Percentiles rank a stretch among this genome's conserved stretches.
Evolutionary conservation across 2,888 invertebrate species (phyloP).

Genomic region (Cistogaster globosa): DNA sequence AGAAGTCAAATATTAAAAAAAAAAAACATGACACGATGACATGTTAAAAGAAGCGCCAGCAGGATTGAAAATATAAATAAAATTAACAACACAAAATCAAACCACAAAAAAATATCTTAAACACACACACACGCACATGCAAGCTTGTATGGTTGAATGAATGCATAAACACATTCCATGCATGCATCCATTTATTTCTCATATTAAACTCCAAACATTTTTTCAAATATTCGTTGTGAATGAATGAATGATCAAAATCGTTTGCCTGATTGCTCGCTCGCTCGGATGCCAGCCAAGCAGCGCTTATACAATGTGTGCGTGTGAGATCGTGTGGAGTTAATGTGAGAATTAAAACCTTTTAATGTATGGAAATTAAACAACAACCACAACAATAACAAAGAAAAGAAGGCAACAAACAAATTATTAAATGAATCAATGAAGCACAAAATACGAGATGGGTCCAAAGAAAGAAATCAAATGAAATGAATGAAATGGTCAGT

Average conservation of each 20-base stretch:
- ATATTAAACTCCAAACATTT: slow-evolving; percentile 24
- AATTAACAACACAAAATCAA: slow-evolving; percentile 34
- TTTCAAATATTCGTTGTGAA: slow-evolving; percentile 44
- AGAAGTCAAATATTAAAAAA: slow-evolving; percentile 75
- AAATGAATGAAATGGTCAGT: slow-evolving; percentile 45
- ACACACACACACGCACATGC: slow-evolving; percentile 2
- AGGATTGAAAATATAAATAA: slow-evolving; percentile 69
- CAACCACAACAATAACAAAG: slow-evolving; percentile 35
- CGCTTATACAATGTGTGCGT: slow-evolving; percentile 60
- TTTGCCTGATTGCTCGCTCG: slow-evolving; percentile 15
- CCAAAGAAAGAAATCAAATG: slow-evolving; percentile 47
- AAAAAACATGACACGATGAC: slow-evolving; percentile 80
- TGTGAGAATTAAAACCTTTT: slow-evolving; percentile 81
- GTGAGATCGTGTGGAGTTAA: slow-evolving; percentile 81
- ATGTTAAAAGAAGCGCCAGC: slow-evolving; percentile 76
- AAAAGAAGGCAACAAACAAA: slow-evolving; percentile 35
- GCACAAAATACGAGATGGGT: slow-evolving; percentile 53
- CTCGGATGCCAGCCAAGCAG: neutral
- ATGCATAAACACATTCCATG: slow-evolving; percentile 40
- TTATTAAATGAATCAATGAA: slow-evolving; percentile 72
- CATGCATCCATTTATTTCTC: slow-evolving; percentile 48
- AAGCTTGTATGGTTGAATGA: neutral
- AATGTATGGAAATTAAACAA: slow-evolving; percentile 74
- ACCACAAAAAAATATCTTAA: slow-evolving; percentile 25
- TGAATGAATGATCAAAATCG: slow-evolving; percentile 58